Conservation (phyloP, 2,113 vertebrate species). For the Alethe diademata region DNA sequence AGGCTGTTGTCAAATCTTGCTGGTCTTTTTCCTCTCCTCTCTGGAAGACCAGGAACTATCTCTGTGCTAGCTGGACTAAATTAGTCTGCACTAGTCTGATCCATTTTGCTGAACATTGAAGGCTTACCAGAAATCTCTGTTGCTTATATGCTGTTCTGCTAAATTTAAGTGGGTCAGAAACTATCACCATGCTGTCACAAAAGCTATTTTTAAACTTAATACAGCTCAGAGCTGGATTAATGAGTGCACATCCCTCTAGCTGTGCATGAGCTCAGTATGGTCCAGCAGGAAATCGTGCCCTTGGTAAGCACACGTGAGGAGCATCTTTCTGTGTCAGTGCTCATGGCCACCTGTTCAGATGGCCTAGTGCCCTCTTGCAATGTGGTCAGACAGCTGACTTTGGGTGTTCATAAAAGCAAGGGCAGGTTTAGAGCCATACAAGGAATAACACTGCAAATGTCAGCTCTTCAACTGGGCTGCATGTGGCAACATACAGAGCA, state of each 20-base stretch:
- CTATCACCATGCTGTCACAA: constrained; percentile 30
- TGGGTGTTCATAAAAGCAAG: neutral
- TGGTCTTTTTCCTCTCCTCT: neutral
- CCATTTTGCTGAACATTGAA: neutral
- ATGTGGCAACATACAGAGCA: neutral
- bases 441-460: neutral
- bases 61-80: neutral
- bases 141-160: constrained; percentile 20
- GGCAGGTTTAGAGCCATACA: neutral
- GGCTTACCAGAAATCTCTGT: constrained; percentile 1
- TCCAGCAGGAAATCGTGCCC: neutral
- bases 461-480: neutral
- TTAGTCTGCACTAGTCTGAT: neutral
- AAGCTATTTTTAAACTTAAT: constrained; percentile 69
- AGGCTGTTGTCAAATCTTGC: neutral
- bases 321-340: constrained; percentile 44
- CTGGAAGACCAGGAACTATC: neutral
- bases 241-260: neutral
- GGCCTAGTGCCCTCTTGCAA: constrained; percentile 33
- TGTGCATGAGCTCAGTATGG: neutral
- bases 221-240: constrained; percentile 56
- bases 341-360: constrained; percentile 30
- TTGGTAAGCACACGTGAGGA: neutral
- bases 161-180: constrained; percentile 66
- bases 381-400: constrained; percentile 6